phyloP scores from a whole-genome alignment of 2,113 vertebrate species.

The Pogona vitticeps region DNA sequence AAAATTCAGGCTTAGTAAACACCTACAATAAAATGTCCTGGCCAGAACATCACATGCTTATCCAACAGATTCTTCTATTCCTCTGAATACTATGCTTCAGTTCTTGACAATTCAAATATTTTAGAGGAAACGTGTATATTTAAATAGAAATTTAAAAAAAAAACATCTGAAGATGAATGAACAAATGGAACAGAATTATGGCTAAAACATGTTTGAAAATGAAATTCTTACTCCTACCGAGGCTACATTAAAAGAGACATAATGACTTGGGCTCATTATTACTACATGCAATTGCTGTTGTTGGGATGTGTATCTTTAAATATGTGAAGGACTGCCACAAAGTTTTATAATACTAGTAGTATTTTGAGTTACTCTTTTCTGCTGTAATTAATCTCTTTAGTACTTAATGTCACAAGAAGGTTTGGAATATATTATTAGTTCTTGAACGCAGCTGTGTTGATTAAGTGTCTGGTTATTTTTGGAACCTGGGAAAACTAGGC shows the following conservation, averaged over 20 bases:
- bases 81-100: not conserved
- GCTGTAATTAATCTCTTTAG: conserved; percentile 47
- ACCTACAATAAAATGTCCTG: not conserved
- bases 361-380: conserved; percentile 40
- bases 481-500: conserved; percentile 62
- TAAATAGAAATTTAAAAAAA: not conserved
- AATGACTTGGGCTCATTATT: not conserved
- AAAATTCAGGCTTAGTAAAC: not conserved
- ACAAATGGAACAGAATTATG: not conserved
- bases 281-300: not conserved
- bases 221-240: not conserved
- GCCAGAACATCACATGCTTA: not conserved
- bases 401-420: conserved; percentile 40
- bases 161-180: not conserved
- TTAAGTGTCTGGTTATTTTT: conserved; percentile 62
- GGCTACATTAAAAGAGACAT: not conserved
- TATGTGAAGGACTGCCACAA: not conserved
- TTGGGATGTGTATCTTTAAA: not conserved
- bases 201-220: too few relatives aligned
- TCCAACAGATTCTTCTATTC: not conserved
- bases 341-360: conserved; percentile 17
- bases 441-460: conserved; percentile 48
- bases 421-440: conserved; percentile 57
- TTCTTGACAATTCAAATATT: not conserved
- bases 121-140: not conserved